Evolutionary conservation across 2,888 invertebrate genomes (phyloP).

Genomic region (Apodemia mormo): DNA sequence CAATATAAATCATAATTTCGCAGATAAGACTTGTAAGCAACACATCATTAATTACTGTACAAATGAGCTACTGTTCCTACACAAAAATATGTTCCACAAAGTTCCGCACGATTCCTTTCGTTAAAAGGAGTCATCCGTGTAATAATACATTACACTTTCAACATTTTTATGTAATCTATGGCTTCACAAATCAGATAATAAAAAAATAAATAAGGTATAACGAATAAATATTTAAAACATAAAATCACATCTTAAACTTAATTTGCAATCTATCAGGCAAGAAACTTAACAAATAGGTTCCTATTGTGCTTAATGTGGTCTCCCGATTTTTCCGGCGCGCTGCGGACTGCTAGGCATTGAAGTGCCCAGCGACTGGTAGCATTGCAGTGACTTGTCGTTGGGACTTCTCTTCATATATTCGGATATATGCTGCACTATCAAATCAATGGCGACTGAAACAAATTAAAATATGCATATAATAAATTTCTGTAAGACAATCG

Average conservation of each 20-base stretch:
- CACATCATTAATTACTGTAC: too few species aligned
- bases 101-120: too few species aligned
- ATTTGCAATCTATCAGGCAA: not conserved
- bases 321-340: slow-evolving; percentile 59
- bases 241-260: slow-evolving; percentile 3
- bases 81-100: too few species aligned
- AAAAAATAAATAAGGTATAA: not conserved
- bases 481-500: not conserved
- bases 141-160: not conserved
- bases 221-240: slow-evolving; percentile 1
- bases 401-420: slow-evolving; percentile 87
- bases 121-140: too few species aligned
- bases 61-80: too few species aligned
- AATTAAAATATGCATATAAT: slow-evolving; percentile 26
- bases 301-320: slow-evolving; percentile 59
- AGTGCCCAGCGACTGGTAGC: slow-evolving; percentile 49
- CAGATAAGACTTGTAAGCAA: too few species aligned
- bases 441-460: slow-evolving; percentile 96
- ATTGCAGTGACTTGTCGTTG: slow-evolving; percentile 46
- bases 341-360: slow-evolving; percentile 70
- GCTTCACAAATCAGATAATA: not conserved
- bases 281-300: not conserved
- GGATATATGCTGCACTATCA: slow-evolving; percentile 98
- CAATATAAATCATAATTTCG: too few species aligned
- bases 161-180: not conserved